phyloP scores from a whole-genome alignment of 2,888 invertebrate species.

The Mellilla xanthometata region DNA sequence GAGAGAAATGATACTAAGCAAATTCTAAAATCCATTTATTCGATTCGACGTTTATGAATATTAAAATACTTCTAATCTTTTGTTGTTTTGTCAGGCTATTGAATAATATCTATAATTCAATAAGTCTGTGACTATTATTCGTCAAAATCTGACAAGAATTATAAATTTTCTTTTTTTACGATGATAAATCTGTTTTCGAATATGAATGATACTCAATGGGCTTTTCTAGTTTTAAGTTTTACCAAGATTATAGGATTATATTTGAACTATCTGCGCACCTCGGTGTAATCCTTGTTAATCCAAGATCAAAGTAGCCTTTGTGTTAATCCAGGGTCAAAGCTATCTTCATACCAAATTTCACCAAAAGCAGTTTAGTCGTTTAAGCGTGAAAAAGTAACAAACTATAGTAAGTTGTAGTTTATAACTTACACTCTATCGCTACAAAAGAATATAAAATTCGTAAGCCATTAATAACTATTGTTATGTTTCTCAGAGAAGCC shows the following conservation, averaged over 20 bases:
- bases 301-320: too few relatives aligned
- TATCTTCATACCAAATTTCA: too few relatives aligned
- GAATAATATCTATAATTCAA: constrained; percentile 28
- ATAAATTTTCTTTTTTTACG: constrained; percentile 8
- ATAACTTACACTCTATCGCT: background rate
- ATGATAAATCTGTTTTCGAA: constrained; percentile 13
- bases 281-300: too few relatives aligned
- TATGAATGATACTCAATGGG: constrained; percentile 17
- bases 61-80: constrained; percentile 39
- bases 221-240: too few relatives aligned
- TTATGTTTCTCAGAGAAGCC: constrained; percentile 48
- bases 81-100: constrained; percentile 28
- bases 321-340: too few relatives aligned
- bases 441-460: constrained; percentile 8
- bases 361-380: too few relatives aligned
- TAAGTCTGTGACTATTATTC: constrained; percentile 14
- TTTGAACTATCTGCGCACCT: too few relatives aligned
- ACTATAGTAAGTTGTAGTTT: background rate
- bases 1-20: constrained; percentile 18
- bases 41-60: constrained; percentile 50
- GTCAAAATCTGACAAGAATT: constrained; percentile 3
- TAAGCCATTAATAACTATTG: constrained; percentile 35
- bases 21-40: constrained; percentile 45
- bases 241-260: too few relatives aligned
- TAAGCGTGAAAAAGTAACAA: background rate